phyloP scores from a whole-genome alignment of 2,113 vertebrate species.

The Struthidea cinerea region DNA sequence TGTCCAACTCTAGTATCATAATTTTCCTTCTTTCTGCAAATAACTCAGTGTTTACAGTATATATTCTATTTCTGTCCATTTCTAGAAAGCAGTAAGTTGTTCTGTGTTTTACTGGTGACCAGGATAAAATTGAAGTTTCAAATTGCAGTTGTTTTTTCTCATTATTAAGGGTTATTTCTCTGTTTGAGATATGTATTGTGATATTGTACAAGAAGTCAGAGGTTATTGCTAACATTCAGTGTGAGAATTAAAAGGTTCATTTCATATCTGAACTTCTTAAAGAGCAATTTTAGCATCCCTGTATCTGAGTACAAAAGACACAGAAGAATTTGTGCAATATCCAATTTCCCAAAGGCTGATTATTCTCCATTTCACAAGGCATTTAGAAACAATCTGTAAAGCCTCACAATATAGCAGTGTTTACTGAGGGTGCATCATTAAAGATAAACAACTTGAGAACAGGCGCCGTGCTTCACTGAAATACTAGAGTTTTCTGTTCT shows the following conservation, averaged over 20 bases:
- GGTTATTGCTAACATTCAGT: neutral
- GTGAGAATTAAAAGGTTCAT: neutral
- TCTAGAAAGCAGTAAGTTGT: neutral
- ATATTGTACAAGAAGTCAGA: neutral
- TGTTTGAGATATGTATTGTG: neutral
- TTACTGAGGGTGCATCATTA: slow-evolving; percentile 11
- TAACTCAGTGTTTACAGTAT: neutral
- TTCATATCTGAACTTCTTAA: neutral
- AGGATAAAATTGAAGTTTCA: neutral
- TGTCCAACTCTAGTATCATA: neutral
- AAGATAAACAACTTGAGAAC: slow-evolving; percentile 52
- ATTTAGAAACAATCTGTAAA: slow-evolving; percentile 12
- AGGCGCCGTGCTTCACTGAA: neutral
- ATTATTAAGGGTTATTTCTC: neutral
- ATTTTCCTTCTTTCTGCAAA: neutral
- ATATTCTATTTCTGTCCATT: neutral
- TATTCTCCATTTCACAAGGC: neutral
- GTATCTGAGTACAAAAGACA: neutral
- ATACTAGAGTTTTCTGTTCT: neutral
- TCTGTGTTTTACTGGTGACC: neutral
- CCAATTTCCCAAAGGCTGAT: neutral
- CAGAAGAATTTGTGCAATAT: neutral
- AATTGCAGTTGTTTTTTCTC: neutral
- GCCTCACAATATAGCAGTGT: slow-evolving; percentile 14
- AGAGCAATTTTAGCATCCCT: neutral